These are phyloP conservation scores for Indicator indicator DNA, from an alignment of 2,113 vertebrate species.

Conservation along the genomic window DNA sequence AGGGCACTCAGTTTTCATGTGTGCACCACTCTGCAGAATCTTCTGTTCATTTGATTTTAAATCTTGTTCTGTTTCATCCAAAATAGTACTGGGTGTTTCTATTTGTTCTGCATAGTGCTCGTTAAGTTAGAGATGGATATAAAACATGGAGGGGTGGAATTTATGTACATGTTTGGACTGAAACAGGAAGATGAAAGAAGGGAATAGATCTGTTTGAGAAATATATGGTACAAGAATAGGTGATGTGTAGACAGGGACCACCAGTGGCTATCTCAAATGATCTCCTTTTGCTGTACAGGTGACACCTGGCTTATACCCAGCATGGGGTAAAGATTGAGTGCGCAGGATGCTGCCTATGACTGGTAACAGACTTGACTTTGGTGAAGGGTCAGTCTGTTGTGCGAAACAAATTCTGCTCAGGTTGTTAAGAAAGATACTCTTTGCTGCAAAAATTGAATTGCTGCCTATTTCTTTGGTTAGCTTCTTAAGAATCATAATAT, in stretches of 20 bases:
- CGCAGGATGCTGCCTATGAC: not conserved
- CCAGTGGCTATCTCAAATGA: not conserved
- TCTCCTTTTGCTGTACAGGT: not conserved
- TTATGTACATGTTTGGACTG: not conserved
- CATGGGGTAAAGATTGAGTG: not conserved
- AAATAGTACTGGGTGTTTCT: not conserved
- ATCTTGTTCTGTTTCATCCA: not conserved
- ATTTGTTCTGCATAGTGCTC: rapidly evolving
- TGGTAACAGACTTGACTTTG: slow-evolving; percentile 4
- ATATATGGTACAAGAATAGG: rapidly evolving
- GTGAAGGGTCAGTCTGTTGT: not conserved
- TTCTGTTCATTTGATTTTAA: not conserved
- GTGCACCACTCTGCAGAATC: not conserved
- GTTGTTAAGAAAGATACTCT: not conserved
- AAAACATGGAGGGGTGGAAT: not conserved
- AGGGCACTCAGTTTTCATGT: not conserved
- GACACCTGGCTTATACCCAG: rapidly evolving
- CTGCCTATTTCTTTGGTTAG: not conserved
- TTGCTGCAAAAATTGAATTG: not conserved
- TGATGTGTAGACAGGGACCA: rapidly evolving
- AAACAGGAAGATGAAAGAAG: not conserved
- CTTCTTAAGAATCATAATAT: not conserved
- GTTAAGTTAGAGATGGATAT: not conserved
- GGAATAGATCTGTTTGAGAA: not conserved
- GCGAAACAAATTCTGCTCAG: not conserved